A percentile compares a stretch with the other conserved stretches of the same genome.
phyloP scores from a whole-genome alignment of 2,888 invertebrate species.

The Melinaea menophilus region DNA sequence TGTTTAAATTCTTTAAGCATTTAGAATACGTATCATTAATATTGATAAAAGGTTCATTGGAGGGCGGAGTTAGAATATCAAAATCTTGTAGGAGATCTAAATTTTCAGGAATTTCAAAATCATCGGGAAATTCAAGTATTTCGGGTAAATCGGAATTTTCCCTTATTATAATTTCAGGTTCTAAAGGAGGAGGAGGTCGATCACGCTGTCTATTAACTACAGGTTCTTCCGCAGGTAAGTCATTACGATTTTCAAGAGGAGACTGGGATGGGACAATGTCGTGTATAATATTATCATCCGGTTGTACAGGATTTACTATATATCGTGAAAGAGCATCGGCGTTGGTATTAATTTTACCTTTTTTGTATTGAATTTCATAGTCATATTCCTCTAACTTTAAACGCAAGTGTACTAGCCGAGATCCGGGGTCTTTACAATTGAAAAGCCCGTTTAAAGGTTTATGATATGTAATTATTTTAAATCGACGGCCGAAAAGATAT shows the following conservation, averaged over 20 bases:
- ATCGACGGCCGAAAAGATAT: constrained; percentile 25
- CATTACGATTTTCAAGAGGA: no score
- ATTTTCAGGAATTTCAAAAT: no score
- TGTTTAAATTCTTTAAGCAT: background rate
- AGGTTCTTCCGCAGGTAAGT: background rate
- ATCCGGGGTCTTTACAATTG: constrained; percentile 28
- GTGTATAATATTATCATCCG: no score
- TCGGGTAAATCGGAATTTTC: no score
- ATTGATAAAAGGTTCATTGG: background rate
- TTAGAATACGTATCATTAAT: background rate
- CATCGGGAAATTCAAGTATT: no score
- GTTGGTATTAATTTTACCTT: constrained; percentile 36
- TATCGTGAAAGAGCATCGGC: constrained; percentile 37
- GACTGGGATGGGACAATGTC: no score
- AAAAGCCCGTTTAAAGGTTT: constrained; percentile 30
- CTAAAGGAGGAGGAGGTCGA: constrained; percentile 12
- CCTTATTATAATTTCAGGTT: background rate
- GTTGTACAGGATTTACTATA: background rate
- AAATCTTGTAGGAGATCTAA: no score
- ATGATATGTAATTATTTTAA: constrained; percentile 31
- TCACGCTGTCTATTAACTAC: background rate
- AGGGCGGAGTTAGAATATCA: background rate
- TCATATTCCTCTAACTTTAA: constrained; percentile 38
- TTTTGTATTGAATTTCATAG: constrained; percentile 36
- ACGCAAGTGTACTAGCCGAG: constrained; percentile 26